Conservation (phyloP, 2,113 vertebrate genomes). For the Poeciliopsis retropinna region DNA sequence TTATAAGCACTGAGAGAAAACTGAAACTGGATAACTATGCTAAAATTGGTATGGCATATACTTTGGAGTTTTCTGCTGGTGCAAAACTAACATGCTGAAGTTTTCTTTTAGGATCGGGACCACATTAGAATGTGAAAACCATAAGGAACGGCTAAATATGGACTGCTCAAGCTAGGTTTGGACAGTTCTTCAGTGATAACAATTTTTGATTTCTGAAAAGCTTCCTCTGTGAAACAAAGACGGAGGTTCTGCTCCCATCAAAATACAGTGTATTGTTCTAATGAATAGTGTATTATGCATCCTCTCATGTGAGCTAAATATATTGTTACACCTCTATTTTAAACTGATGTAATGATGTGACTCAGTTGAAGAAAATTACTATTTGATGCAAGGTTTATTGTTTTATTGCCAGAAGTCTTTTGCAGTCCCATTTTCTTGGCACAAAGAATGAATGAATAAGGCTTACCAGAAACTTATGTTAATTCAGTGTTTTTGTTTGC, state of each 20-base stretch:
- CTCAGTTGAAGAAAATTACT: slow-evolving; percentile 3
- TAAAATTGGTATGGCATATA: background rate
- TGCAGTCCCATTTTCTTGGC: slow-evolving; percentile 24
- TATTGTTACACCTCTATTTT: slow-evolving; percentile 4
- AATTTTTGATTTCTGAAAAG: background rate
- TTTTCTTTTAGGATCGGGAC: background rate
- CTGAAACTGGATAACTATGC: background rate
- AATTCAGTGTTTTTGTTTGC: slow-evolving; percentile 60
- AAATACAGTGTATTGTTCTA: slow-evolving; percentile 14
- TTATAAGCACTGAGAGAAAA: background rate
- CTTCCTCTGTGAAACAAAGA: background rate
- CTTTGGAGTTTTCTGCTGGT: background rate
- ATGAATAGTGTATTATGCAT: too few relatives aligned
- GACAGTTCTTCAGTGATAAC: background rate
- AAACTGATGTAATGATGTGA: slow-evolving; percentile 49
- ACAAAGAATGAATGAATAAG: slow-evolving; percentile 17
- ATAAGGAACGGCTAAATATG: background rate
- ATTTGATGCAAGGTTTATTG: slow-evolving; percentile 35
- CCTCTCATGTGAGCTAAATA: background rate
- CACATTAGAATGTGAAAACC: background rate
- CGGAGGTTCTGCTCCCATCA: background rate
- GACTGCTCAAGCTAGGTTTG: background rate
- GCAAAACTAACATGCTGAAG: background rate
- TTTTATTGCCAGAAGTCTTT: slow-evolving; percentile 33
- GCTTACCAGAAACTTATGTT: slow-evolving; percentile 50